Percentiles rank a stretch among this genome's conserved stretches.
Conservation (phyloP, 2,113 vertebrate species). For the Malurus alboscapulatus region DNA sequence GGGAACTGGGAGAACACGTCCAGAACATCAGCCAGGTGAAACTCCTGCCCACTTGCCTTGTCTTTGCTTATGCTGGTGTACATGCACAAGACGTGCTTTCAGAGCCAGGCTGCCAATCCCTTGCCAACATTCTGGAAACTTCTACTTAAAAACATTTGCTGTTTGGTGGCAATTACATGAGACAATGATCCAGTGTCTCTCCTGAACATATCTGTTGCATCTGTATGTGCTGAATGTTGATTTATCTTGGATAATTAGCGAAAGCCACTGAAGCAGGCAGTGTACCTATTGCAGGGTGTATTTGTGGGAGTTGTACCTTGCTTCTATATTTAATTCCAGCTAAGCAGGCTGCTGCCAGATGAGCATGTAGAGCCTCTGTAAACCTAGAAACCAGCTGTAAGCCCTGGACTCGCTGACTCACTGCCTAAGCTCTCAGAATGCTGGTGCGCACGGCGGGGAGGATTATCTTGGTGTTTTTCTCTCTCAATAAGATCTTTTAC, state of each 20-base stretch:
- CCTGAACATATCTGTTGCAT: background rate
- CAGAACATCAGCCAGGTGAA: background rate
- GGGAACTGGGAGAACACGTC: background rate
- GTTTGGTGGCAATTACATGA: background rate
- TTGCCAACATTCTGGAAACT: background rate
- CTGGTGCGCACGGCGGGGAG: background rate
- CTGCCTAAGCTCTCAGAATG: background rate
- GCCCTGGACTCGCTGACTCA: background rate
- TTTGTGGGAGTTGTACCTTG: background rate
- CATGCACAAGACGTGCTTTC: background rate
- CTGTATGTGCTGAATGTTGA: background rate
- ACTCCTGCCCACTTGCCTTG: background rate
- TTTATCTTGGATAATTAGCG: background rate
- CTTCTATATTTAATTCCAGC: background rate
- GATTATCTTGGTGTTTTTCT: background rate
- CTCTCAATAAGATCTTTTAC: background rate
- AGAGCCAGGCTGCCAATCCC: background rate
- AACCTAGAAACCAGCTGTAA: conserved; percentile 14
- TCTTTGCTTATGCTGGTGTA: background rate
- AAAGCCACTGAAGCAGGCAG: background rate
- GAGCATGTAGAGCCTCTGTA: background rate
- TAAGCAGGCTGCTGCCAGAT: background rate
- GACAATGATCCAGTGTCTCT: background rate
- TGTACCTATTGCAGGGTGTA: background rate
- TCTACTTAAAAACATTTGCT: background rate